phyloP scores from a whole-genome alignment of 2,113 vertebrate genomes.

The Stercorarius parasiticus region DNA sequence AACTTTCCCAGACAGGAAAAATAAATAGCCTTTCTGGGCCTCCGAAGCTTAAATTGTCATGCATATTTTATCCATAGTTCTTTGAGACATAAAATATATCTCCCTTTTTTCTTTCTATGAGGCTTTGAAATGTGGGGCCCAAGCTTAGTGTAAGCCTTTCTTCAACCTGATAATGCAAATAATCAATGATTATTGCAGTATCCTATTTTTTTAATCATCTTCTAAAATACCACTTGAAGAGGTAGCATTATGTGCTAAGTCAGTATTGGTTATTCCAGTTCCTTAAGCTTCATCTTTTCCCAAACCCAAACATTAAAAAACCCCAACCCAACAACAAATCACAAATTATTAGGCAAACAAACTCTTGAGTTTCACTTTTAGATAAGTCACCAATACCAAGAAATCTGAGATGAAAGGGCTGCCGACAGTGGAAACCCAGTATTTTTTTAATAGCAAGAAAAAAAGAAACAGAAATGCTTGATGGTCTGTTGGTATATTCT shows the following conservation, averaged over 20 bases:
- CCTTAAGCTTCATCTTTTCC: not conserved
- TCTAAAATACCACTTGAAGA: not conserved
- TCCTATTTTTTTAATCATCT: not conserved
- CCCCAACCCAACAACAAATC: not conserved
- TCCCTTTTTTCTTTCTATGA: not conserved
- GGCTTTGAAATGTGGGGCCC: not conserved
- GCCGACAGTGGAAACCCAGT: not conserved
- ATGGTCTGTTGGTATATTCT: not conserved
- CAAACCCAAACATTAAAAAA: not conserved
- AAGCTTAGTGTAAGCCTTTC: not conserved
- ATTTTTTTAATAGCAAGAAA: not conserved
- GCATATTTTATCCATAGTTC: constrained; percentile 2
- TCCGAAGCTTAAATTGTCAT: constrained; percentile 12
- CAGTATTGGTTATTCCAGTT: not conserved
- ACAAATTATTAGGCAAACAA: not conserved
- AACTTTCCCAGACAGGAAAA: constrained; percentile 36
- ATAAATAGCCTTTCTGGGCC: constrained; percentile 45
- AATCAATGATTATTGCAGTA: not conserved
- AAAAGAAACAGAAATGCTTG: not conserved
- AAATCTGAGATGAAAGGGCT: not conserved
- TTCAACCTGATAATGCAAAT: not conserved
- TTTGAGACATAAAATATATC: not conserved
- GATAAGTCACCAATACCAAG: not conserved
- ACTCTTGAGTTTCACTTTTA: not conserved
- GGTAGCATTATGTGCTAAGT: not conserved